phyloP scores from a whole-genome alignment of 2,888 invertebrate genomes.

The Drosophila anceps region DNA sequence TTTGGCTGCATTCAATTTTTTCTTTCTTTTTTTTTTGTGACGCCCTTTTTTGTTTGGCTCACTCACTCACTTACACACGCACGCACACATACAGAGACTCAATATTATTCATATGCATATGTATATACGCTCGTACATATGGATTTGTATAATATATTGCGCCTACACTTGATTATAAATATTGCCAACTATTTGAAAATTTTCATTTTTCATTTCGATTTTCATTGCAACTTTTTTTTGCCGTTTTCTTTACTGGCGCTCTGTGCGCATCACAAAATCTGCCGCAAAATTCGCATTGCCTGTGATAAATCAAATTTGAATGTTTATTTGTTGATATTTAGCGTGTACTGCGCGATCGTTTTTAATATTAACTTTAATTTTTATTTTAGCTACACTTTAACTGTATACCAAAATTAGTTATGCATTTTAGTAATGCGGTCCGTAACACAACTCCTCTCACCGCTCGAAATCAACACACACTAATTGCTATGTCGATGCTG shows the following conservation, averaged over 20 bases:
- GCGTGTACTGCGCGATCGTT: conserved; percentile 20
- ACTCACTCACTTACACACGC: conserved; percentile 20
- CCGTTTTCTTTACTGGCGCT: conserved; percentile 53
- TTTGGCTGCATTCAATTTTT: conserved; percentile 64
- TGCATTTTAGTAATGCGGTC: conserved; percentile 22
- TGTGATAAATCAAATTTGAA: conserved; percentile 7
- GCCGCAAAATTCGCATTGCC: conserved; percentile 38
- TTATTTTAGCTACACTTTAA: conserved; percentile 32
- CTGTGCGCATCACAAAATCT: conserved; percentile 57
- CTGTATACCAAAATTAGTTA: conserved; percentile 42
- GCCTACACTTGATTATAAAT: conserved; percentile 36
- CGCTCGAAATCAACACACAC: conserved; percentile 59
- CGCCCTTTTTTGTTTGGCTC: conserved; percentile 75
- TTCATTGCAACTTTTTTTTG: conserved; percentile 41
- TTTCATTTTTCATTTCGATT: conserved; percentile 57
- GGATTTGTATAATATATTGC: conserved; percentile 14
- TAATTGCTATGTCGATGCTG: conserved; percentile 28
- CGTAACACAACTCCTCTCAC: conserved; percentile 25
- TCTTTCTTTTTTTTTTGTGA: conserved; percentile 71
- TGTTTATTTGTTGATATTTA: conserved; percentile 1
- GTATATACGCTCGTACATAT: conserved; percentile 2
- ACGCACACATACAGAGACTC: conserved; percentile 8
- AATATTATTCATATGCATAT: conserved; percentile 37
- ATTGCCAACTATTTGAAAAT: conserved; percentile 55
- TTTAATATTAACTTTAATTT: conserved; percentile 8